Percentiles rank a stretch among this genome's conserved stretches.
These are phyloP conservation scores for Hydrolagus colliei DNA, from an alignment of 2,797 vertebrate species.

Conservation along the genomic window DNA sequence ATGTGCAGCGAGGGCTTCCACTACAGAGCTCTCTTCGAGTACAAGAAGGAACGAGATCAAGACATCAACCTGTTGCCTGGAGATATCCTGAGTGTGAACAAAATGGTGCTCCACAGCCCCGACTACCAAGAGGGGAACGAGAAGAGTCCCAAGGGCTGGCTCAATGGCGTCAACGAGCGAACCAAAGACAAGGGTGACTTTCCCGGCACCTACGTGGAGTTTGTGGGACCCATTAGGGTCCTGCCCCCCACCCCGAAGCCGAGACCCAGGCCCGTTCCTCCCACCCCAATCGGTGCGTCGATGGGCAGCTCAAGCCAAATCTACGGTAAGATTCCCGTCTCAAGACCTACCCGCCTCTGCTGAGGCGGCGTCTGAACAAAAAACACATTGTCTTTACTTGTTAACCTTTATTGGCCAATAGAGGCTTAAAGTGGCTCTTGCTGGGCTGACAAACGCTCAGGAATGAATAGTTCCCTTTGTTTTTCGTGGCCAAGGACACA, in stretches of 20 bases:
- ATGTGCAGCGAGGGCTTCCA: slow-evolving; percentile 66
- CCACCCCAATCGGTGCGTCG: slow-evolving; percentile 46
- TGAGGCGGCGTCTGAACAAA: no score
- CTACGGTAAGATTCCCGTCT: neutral
- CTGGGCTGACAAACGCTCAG: no score
- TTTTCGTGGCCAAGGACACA: no score
- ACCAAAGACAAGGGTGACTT: slow-evolving; percentile 70
- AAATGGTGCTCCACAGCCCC: slow-evolving; percentile 47
- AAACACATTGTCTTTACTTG: no score
- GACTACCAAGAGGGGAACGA: slow-evolving; percentile 66
- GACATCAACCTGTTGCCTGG: slow-evolving; percentile 66
- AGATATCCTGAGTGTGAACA: slow-evolving; percentile 62
- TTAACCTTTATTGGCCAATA: no score
- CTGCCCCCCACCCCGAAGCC: slow-evolving; percentile 45
- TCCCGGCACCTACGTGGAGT: slow-evolving; percentile 72
- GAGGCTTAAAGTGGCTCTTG: no score
- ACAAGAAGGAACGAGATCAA: slow-evolving; percentile 61
- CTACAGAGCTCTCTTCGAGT: slow-evolving; percentile 68
- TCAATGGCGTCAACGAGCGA: slow-evolving; percentile 66
- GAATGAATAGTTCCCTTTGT: no score
- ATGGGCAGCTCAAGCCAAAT: neutral
- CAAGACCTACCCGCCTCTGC: no score
- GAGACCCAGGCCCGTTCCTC: slow-evolving; percentile 54
- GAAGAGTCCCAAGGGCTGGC: slow-evolving; percentile 62
- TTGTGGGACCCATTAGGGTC: slow-evolving; percentile 51